Evolutionary conservation across 2,113 vertebrate species (phyloP).

Genomic region (Alces alces): DNA sequence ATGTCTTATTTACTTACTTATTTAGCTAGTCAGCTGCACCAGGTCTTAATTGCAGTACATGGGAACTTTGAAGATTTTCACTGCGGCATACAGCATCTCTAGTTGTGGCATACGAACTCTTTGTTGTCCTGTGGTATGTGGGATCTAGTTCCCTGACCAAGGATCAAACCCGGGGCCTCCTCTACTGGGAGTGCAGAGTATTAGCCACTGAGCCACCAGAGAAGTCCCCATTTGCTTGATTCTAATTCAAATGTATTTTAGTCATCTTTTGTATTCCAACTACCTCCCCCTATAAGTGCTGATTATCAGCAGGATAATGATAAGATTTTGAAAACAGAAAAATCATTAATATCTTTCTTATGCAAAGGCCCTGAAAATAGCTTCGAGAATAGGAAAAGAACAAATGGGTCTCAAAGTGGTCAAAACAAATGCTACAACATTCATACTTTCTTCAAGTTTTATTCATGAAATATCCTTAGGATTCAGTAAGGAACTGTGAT

Average conservation of each 20-base stretch:
- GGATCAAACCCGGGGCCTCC: not conserved
- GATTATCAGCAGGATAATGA: not conserved
- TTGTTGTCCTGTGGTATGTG: not conserved
- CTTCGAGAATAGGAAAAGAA: constrained; percentile 1
- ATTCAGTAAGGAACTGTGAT: not conserved
- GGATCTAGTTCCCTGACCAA: not conserved
- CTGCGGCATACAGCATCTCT: not conserved
- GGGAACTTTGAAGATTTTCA: not conserved
- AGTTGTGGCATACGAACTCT: not conserved
- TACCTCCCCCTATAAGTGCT: not conserved
- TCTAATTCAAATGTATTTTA: constrained; percentile 17
- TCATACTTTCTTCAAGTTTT: not conserved
- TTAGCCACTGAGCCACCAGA: not conserved
- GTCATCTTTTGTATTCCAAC: not conserved
- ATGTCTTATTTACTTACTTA: not conserved
- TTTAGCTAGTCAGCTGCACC: not conserved
- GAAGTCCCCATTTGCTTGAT: not conserved
- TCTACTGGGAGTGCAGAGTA: not conserved
- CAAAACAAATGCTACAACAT: not conserved
- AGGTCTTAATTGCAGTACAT: not conserved
- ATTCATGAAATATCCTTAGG: not conserved
- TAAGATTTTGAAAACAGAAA: constrained; percentile 37
- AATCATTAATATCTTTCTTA: not conserved
- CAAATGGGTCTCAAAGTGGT: not conserved
- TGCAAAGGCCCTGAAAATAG: not conserved